Evolutionary conservation across 2,888 invertebrate genomes (phyloP).

Genomic region (Orthosia cruda): DNA sequence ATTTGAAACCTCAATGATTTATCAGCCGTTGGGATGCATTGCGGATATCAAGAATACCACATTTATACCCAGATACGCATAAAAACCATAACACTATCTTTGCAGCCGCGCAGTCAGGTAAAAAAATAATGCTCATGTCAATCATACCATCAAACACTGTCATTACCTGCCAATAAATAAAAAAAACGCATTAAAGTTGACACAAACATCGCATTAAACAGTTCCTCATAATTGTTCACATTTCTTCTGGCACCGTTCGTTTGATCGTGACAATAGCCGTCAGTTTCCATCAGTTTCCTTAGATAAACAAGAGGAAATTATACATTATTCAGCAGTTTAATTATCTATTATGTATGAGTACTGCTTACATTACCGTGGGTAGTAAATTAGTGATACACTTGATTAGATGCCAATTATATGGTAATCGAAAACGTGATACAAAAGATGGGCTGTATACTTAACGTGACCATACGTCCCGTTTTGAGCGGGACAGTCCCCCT

Average conservation of each 20-base stretch:
- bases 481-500: too few relatives aligned
- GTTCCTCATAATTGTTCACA: slow-evolving; percentile 69
- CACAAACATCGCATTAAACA: slow-evolving; percentile 46
- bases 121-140: background rate
- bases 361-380: slow-evolving; percentile 40
- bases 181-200: slow-evolving; percentile 31
- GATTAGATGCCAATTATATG: slow-evolving; percentile 48
- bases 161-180: slow-evolving; percentile 21
- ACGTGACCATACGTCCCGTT: too few relatives aligned
- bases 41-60: too few relatives aligned
- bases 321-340: slow-evolving; percentile 66
- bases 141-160: slow-evolving; percentile 9
- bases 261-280: slow-evolving; percentile 69
- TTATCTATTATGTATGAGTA: slow-evolving; percentile 66
- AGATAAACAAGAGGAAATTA: slow-evolving; percentile 64
- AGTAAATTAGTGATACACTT: slow-evolving; percentile 24
- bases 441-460: slow-evolving; percentile 28
- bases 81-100: too few relatives aligned
- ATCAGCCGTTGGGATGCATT: too few relatives aligned
- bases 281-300: slow-evolving; percentile 70
- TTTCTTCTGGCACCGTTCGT: slow-evolving; percentile 66
- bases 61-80: too few relatives aligned
- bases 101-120: too few relatives aligned
- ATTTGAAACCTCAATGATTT: too few relatives aligned
- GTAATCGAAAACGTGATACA: slow-evolving; percentile 26